Percentiles rank a stretch among this genome's conserved stretches.
These are phyloP conservation scores for Sinocyclocheilus anshuiensis DNA, from an alignment of 2,113 vertebrate genomes.

Conservation along the genomic window DNA sequence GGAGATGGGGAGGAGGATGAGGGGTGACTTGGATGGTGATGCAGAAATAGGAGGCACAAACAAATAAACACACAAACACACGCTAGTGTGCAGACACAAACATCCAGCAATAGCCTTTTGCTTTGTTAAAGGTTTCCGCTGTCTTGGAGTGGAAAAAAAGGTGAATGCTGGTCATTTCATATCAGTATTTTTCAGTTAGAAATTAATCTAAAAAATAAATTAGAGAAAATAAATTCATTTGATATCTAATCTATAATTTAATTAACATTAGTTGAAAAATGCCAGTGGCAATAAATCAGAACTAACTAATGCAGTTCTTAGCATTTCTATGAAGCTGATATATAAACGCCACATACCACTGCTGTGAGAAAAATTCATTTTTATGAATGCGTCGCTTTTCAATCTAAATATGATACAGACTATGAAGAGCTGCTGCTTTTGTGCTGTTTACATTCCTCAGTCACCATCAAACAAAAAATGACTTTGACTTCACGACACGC, in stretches of 20 bases:
- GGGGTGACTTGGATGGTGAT: constrained; percentile 21
- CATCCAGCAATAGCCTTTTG: not conserved
- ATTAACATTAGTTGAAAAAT: not conserved
- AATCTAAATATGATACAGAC: not conserved
- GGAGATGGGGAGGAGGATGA: constrained; percentile 45
- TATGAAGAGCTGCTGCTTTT: not conserved
- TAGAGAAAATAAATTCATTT: not conserved
- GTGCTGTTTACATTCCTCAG: not conserved
- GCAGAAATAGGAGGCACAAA: constrained; percentile 41
- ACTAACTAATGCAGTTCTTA: not conserved
- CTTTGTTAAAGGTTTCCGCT: not conserved
- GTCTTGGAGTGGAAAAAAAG: not conserved
- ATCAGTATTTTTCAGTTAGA: not conserved
- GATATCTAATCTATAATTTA: not conserved
- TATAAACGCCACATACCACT: not conserved
- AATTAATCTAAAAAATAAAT: not conserved
- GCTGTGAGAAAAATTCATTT: not conserved
- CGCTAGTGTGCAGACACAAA: not conserved
- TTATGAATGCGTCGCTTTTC: not conserved
- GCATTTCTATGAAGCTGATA: not conserved
- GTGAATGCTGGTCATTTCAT: not conserved
- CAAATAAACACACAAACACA: constrained; percentile 42
- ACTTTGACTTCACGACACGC: not conserved
- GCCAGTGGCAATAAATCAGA: constrained; percentile 11
- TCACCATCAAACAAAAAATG: not conserved